Evolutionary conservation across 2,113 vertebrate genomes (phyloP).

Genomic region (Donacobius atricapilla): DNA sequence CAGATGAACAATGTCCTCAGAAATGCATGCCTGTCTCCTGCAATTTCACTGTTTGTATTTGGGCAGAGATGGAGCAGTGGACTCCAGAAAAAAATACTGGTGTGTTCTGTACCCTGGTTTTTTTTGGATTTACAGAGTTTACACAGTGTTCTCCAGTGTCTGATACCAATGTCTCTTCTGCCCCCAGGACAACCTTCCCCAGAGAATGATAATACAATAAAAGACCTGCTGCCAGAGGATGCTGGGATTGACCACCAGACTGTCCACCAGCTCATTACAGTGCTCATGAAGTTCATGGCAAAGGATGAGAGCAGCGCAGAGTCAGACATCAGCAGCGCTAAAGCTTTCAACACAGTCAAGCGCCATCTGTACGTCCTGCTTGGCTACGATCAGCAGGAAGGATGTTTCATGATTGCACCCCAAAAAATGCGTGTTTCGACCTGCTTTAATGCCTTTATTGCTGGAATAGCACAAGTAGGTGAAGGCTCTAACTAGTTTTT

Average conservation of each 20-base stretch:
- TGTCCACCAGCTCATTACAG: conserved; percentile 95
- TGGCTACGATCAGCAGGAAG: conserved; percentile 95
- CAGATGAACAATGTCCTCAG: neutral
- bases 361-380: conserved; percentile 93
- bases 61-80: neutral
- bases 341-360: conserved; percentile 98
- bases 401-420: conserved; percentile 98
- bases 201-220: conserved; percentile 88
- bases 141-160: neutral
- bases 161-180: neutral
- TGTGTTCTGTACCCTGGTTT: neutral
- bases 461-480: conserved; percentile 92
- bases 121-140: neutral
- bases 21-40: neutral
- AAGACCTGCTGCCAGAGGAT: conserved; percentile 92
- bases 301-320: conserved; percentile 96
- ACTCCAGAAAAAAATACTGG: neutral
- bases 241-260: conserved; percentile 97
- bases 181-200: conserved; percentile 82
- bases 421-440: conserved; percentile 98
- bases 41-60: neutral
- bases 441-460: conserved; percentile 98
- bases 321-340: conserved; percentile 92
- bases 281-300: conserved; percentile 99
- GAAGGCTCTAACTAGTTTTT: neutral